phyloP scores from a whole-genome alignment of 1,140 invertebrate species.

The Eufriesea mexicana region DNA sequence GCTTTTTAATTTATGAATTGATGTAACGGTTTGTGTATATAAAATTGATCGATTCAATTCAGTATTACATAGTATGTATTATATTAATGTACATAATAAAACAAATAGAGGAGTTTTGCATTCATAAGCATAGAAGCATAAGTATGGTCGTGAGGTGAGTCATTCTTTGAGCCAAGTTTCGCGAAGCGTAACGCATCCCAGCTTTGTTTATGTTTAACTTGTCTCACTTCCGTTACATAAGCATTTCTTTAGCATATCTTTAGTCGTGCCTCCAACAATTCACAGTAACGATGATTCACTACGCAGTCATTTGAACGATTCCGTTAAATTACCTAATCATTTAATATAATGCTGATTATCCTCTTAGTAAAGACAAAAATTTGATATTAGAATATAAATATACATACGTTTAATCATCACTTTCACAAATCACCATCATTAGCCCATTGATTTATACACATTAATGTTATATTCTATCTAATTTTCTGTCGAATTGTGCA shows the following conservation, averaged over 20 bases:
- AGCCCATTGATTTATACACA: neutral
- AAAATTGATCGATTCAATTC: neutral
- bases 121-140: conserved; percentile 42
- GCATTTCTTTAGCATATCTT: conserved; percentile 57
- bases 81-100: neutral
- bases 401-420: neutral
- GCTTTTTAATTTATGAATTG: neutral
- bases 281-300: neutral
- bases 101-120: neutral
- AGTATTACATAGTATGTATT: neutral
- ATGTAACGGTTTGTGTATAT: neutral
- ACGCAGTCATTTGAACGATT: neutral
- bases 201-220: conserved; percentile 70
- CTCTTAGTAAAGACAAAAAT: no score
- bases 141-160: conserved; percentile 68
- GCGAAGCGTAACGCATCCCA: conserved; percentile 68
- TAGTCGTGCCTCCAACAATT: conserved; percentile 17
- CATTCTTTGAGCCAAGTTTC: conserved; percentile 60
- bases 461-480: neutral
- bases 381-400: no score
- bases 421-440: neutral
- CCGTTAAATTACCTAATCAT: neutral
- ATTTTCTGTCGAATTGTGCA: neutral
- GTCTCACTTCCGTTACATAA: conserved; percentile 70
- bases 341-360: neutral